Percentiles rank a stretch among this genome's conserved stretches.
Conservation (phyloP, 1,140 invertebrate species). For the Aphaenogaster ashmeadi region DNA sequence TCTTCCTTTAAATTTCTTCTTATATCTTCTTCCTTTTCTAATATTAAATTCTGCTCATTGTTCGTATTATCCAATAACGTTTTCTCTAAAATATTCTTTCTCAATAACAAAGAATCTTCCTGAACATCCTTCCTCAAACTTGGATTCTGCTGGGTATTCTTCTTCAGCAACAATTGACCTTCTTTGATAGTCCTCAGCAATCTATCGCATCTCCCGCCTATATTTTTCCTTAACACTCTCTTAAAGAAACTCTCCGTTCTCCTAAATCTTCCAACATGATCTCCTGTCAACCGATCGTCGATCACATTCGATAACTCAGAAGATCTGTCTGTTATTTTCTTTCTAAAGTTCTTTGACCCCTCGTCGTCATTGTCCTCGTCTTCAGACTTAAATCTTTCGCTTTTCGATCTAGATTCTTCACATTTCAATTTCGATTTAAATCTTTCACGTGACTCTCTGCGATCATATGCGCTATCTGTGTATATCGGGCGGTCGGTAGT, state of each 20-base stretch:
- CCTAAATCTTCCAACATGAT: conserved; percentile 14
- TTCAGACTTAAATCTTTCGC: neutral
- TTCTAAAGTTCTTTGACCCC: neutral
- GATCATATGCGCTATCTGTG: conserved; percentile 77
- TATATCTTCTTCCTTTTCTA: neutral
- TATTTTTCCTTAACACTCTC: conserved; percentile 77
- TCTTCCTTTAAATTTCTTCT: neutral
- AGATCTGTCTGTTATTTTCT: neutral
- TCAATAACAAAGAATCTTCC: conserved; percentile 8
- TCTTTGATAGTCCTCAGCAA: conserved; percentile 79
- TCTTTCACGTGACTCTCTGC: neutral
- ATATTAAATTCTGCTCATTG: conserved; percentile 8
- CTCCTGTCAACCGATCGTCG: neutral
- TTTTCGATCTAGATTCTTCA: neutral
- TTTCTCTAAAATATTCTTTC: conserved; percentile 45
- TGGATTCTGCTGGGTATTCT: neutral
- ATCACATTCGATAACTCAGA: neutral
- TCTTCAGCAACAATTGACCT: conserved; percentile 36
- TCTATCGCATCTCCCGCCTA: conserved; percentile 75
- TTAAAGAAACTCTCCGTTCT: conserved; percentile 78
- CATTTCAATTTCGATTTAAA: conserved; percentile 32
- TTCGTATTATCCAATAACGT: neutral
- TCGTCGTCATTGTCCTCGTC: neutral
- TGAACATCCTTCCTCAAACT: neutral
- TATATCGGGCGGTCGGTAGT: conserved; percentile 82